Evolutionary conservation across 1,140 invertebrate species (phyloP).

Genomic region (Ips typographus): DNA sequence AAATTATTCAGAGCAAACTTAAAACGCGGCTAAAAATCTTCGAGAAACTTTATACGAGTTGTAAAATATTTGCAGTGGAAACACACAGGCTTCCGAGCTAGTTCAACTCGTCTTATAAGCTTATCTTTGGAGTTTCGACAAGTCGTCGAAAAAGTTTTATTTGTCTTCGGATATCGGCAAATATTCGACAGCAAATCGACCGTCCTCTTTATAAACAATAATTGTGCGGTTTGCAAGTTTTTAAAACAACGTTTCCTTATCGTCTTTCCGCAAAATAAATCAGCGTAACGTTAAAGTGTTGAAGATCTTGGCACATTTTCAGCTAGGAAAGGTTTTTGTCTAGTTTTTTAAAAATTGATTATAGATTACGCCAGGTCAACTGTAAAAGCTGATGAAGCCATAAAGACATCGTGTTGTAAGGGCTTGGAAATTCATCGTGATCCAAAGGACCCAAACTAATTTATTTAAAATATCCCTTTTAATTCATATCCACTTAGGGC

Average conservation of each 20-base stretch:
- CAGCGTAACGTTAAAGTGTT: not conserved
- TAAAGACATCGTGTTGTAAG: too few species aligned
- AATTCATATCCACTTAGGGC: constrained; percentile 1
- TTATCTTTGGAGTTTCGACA: too few species aligned
- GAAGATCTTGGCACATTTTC: constrained; percentile 5
- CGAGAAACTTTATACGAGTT: not conserved
- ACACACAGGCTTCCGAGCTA: not conserved
- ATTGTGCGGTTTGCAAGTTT: not conserved
- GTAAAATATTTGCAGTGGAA: constrained; percentile 2
- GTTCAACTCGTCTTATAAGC: not conserved
- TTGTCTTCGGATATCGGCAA: too few species aligned
- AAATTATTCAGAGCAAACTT: too few species aligned
- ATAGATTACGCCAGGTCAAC: too few species aligned
- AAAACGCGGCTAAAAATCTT: not conserved
- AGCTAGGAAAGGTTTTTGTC: not conserved
- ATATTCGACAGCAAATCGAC: too few species aligned
- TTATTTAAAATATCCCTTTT: constrained; percentile 11
- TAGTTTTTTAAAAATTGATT: too few species aligned
- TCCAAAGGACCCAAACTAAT: not conserved
- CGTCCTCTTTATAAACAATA: too few species aligned
- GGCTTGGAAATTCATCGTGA: too few species aligned
- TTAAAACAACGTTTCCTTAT: not conserved
- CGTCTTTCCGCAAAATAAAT: constrained; percentile 13
- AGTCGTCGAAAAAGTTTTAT: too few species aligned
- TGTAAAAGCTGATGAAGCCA: too few species aligned